phyloP scores from a whole-genome alignment of 2,797 vertebrate species.

The Picus viridis region DNA sequence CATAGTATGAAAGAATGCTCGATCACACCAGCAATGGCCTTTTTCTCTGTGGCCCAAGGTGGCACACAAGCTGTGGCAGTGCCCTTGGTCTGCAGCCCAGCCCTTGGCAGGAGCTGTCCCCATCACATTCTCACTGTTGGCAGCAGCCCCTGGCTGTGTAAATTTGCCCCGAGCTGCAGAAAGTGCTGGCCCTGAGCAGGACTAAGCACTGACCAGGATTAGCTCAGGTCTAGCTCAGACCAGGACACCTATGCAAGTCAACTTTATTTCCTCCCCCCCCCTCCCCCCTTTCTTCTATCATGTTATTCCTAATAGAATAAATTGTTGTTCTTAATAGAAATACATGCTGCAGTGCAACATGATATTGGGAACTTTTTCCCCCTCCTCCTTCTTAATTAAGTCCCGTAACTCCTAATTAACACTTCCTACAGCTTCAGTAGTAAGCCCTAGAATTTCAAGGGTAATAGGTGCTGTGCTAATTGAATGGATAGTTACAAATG shows the following conservation, averaged over 20 bases:
- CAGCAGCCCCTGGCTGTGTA: no score
- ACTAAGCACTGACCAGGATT: no score
- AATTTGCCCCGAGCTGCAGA: no score
- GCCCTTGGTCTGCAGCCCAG: no score
- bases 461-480: slow-evolving; percentile 22
- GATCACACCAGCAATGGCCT: background rate
- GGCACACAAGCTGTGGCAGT: no score
- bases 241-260: background rate
- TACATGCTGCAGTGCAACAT: background rate
- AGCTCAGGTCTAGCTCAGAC: no score
- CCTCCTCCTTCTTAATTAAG: background rate
- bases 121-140: no score
- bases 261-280: background rate
- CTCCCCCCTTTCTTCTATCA: background rate
- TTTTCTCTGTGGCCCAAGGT: no score
- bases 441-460: slow-evolving; percentile 20
- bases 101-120: no score
- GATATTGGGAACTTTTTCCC: background rate
- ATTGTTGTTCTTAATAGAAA: background rate
- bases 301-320: background rate
- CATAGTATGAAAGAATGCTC: background rate
- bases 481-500: slow-evolving; percentile 15
- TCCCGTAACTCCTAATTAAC: slow-evolving; percentile 57
- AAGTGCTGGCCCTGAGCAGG: no score
- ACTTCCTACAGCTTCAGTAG: slow-evolving; percentile 21